Conservation (phyloP, 1,140 invertebrate species). For the Muscidifurax raptorellus region DNA sequence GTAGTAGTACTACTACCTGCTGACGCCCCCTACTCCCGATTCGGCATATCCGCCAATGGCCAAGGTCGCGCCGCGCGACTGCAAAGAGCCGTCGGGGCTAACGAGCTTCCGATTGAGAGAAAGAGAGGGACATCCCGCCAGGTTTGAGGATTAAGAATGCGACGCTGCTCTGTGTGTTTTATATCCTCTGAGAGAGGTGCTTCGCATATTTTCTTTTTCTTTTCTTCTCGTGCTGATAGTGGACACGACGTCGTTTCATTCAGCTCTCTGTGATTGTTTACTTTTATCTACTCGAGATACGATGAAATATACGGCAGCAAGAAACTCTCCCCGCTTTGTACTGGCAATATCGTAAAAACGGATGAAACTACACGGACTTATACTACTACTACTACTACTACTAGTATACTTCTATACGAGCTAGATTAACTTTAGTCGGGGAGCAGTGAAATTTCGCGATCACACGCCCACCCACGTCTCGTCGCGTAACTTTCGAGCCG, state of each 20-base stretch:
- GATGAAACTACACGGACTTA: neutral
- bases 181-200: no score
- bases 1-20: neutral
- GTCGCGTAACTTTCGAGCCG: neutral
- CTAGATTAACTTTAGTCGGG: neutral
- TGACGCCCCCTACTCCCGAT: neutral
- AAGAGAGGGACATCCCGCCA: neutral
- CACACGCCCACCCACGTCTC: neutral
- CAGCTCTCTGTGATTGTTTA: neutral
- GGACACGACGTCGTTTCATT: no score
- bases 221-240: no score
- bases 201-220: neutral
- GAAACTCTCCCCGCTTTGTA: neutral
- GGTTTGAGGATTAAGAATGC: neutral
- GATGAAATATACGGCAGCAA: no score
- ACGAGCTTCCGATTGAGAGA: slow-evolving; percentile 6
- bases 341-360: slow-evolving; percentile 5
- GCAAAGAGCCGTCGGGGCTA: neutral
- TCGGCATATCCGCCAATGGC: slow-evolving; percentile 6
- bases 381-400: neutral
- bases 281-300: neutral
- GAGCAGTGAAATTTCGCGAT: neutral
- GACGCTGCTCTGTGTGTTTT: no score
- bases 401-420: neutral
- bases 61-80: slow-evolving; percentile 26